phyloP scores from a whole-genome alignment of 2,888 invertebrate genomes.

The Cephus spinipes region DNA sequence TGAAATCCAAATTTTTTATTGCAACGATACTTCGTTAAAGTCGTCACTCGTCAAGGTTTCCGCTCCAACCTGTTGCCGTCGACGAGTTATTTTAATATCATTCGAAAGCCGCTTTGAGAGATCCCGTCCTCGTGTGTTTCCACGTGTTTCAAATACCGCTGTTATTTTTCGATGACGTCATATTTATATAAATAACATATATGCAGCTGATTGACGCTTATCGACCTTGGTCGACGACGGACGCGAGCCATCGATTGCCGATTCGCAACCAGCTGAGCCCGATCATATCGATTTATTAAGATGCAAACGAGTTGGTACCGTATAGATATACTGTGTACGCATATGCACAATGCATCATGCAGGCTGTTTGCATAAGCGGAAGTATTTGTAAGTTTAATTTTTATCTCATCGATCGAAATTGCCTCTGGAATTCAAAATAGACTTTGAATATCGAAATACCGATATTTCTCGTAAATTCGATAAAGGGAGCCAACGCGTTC shows the following conservation, averaged over 20 bases:
- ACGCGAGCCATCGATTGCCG: background rate
- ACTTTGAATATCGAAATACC: background rate
- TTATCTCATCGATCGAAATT: too few species aligned
- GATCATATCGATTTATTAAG: background rate
- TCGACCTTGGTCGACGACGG: background rate
- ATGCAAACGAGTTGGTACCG: background rate
- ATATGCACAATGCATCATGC: slow-evolving; percentile 5
- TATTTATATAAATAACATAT: background rate
- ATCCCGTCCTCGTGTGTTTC: background rate
- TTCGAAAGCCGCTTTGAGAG: background rate
- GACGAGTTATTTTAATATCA: too few species aligned
- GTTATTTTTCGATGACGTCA: background rate
- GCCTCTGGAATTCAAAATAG: background rate
- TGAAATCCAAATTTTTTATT: background rate
- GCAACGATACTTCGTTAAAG: background rate
- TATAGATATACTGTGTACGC: too few species aligned
- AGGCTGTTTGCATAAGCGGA: slow-evolving; percentile 48
- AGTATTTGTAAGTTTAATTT: slow-evolving; percentile 17
- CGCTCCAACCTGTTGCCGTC: too few species aligned
- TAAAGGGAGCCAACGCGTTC: background rate
- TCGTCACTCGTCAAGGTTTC: background rate
- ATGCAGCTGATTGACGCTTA: background rate
- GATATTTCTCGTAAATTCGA: background rate
- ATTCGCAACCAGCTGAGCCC: background rate
- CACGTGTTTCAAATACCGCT: background rate